Percentiles rank a stretch among this genome's conserved stretches.
Conservation (phyloP, 64 coral and sea anemone genomes). For the Dendrophyllia cribrosa region DNA sequence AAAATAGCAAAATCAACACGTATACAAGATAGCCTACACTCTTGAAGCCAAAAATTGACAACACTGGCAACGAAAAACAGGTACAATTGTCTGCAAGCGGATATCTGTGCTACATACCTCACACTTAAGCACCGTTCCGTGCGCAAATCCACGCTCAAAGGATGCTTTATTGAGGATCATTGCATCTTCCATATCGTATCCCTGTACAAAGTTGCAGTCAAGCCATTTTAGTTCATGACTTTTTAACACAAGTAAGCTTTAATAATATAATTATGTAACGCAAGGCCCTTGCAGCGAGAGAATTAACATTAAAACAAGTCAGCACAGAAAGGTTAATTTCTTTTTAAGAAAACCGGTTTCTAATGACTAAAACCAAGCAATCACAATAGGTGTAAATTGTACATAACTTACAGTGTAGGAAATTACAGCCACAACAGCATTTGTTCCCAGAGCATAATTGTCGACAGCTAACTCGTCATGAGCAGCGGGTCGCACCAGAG, state of each 20-base stretch:
- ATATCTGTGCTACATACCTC: conserved; percentile 49
- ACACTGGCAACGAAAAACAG: too few relatives aligned
- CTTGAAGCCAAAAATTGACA: neutral
- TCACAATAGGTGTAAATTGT: neutral
- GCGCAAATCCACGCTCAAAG: conserved; percentile 93
- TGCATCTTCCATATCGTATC: conserved; percentile 99
- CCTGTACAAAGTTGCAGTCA: conserved; percentile 43
- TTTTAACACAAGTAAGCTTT: too few relatives aligned
- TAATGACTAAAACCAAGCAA: too few relatives aligned
- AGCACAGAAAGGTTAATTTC: too few relatives aligned
- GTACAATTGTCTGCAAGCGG: too few relatives aligned
- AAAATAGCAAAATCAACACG: neutral
- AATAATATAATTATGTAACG: too few relatives aligned
- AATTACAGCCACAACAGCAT: conserved; percentile 97
- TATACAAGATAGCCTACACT: neutral
- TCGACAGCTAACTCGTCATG: conserved; percentile 87
- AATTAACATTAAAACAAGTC: too few relatives aligned
- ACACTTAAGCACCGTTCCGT: conserved; percentile 93
- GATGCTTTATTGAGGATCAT: conserved; percentile 99
- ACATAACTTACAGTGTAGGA: conserved; percentile 87
- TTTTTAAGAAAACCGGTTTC: too few relatives aligned
- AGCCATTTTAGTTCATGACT: too few relatives aligned
- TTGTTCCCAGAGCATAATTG: conserved; percentile 93
- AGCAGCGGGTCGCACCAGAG: conserved; percentile 85
- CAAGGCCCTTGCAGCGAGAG: too few relatives aligned